Evolutionary conservation across 1,140 invertebrate species (phyloP).

Genomic region (Aphelinus atriplicis): DNA sequence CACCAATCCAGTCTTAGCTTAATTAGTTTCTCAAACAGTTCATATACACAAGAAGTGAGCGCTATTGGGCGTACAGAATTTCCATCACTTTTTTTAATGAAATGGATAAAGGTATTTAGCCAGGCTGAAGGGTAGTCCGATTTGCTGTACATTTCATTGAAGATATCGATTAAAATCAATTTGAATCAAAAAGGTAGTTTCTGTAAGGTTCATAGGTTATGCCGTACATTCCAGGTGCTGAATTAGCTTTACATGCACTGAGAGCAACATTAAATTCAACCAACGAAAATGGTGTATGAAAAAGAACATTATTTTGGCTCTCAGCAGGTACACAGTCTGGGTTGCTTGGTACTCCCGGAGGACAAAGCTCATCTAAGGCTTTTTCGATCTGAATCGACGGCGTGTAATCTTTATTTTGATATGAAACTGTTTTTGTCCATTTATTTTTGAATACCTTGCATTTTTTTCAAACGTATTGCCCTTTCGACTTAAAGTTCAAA

Average conservation of each 20-base stretch:
- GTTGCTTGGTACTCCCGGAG: neutral
- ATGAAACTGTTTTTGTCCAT: neutral
- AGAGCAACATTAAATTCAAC: too few relatives aligned
- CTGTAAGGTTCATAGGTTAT: neutral
- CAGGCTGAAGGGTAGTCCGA: too few relatives aligned
- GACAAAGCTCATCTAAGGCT: neutral
- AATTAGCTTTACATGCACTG: too few relatives aligned
- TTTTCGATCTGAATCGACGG: constrained; percentile 1
- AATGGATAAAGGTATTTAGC: too few relatives aligned
- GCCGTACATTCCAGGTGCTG: constrained; percentile 16
- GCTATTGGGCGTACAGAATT: too few relatives aligned
- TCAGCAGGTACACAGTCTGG: neutral
- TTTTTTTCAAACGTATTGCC: too few relatives aligned
- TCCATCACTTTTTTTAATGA: too few relatives aligned
- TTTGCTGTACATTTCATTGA: neutral
- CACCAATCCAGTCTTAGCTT: too few relatives aligned
- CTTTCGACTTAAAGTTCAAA: neutral
- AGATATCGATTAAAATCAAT: constrained; percentile 1
- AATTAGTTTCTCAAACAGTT: too few relatives aligned
- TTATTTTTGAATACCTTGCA: constrained; percentile 2
- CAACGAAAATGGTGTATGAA: neutral
- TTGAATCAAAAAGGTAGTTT: neutral
- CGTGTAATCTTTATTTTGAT: neutral
- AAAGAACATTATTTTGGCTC: neutral
- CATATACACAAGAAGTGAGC: too few relatives aligned